Base-by-base conservation (phyloP, 2,113 vertebrate species). In the Prochilodus magdalenae region DNA sequence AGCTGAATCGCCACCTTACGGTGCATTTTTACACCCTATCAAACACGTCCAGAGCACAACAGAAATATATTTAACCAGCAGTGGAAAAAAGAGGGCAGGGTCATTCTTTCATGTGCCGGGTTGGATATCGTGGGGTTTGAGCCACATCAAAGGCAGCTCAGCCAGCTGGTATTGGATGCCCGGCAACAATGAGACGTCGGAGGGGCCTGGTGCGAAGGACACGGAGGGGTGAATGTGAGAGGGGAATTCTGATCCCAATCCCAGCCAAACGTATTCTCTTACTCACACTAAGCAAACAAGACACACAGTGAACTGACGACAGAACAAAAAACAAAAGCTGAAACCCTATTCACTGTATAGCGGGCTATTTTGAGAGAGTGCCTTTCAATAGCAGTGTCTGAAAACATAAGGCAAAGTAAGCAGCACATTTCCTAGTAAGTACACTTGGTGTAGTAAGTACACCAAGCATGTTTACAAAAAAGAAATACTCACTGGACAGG, bases 171-270 rank as follows among this genome's bases (percentile, higher is more conserved):
- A 91, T 91, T 86, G 90, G 87, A 89, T 83, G 91, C 91, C 49
- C 93, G 93, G 88, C 89, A 91, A 94, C 89, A 90, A 92, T 88
- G 91, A 89, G 94, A 93, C 44, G 57, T 79, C 90, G 94, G 91
- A 3, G 81, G 91, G 84, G 91, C 86, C 83, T 14, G 53, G 93
- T 86, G 93, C 90, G 93, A 94, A 93, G 89, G 92, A 93, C 88
- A 90, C 93, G 83, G 80, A 89, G 86, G 85, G 83, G 92, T 87
- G 84, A 87, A 89, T 89, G 90, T 86, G 89, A 69, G 84, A 88
- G 89, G 90, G 89, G 88, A 93, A 94, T 90, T 89, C 87, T 86
- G 86, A 86, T 87, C 83, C 79, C 65, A 59, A 82, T 89, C 82
- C 75, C 57, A 76, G 63, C 77, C 60, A 75, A 82, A 84, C 84